Evolutionary conservation across 2,113 vertebrate species (phyloP), one percentile per base, ranked within the genome.

Genomic region (Lophura nycthemera): DNA sequence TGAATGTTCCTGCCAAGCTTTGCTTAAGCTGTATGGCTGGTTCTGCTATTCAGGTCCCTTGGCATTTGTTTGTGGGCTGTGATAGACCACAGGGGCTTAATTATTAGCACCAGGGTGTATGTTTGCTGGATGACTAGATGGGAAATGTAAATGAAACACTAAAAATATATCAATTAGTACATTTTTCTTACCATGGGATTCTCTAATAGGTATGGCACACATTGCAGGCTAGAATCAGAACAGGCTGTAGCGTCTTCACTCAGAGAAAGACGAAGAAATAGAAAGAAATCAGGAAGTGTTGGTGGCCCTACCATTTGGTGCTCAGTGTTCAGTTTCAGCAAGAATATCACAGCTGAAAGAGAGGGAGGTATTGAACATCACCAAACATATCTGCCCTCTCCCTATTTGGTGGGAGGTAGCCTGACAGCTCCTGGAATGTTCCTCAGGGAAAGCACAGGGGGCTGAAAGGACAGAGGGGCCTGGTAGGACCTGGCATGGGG

Each of bases 1-100:
- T 72, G 43, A 90, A 56, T 74, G 83, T 38, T 87, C 10, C 38
- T 95, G 88, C 71, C 89, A 89, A 89, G 17, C 79, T 94, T 93
- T 92, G n/a, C 79, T 94, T 61, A 89, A 96, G 36, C 60, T 81
- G 4, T 25, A 60, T 88, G 65, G 36, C 34, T 95, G 75, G 32
- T 67, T 95, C 50, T 90, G 65, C 75, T 96, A 54, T 59, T 73
- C 70, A 73, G 59, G 45, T 75, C 90, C 72, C 76, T 42, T 54
- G 56, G 47, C 34, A 38, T 87, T 97, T 97, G 40, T 6, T n/a
- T 59, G 38, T 88, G 74, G 77, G 71, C n/a, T 84, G 38, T 45
- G 92, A 91, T 30, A 83, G 81, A 90, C 71, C 56, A 75, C 72
- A 70, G 59, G 16, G 66, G 17, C 40, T 78, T 95, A 86, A 59